Evolutionary conservation across 2,888 invertebrate genomes (phyloP), one percentile per base, ranked within the genome.

Genomic region (Drosophila limbata): DNA sequence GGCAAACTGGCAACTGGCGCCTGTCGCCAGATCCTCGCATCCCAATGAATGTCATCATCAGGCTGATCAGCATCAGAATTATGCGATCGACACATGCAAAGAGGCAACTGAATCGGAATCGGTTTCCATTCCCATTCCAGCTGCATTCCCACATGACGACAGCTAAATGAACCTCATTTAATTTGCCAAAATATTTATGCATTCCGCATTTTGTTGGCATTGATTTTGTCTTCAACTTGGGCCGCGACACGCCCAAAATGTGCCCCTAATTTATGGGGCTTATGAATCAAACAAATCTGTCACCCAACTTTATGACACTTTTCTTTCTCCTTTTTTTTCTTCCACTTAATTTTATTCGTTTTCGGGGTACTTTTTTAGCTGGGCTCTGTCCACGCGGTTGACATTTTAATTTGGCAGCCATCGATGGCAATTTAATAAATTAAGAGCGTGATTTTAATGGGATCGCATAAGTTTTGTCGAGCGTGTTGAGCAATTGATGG

Each of bases 331-430:
- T 44, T 28, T 42, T 45, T 52, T 6, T 31, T 17, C 25, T 4
- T 35, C 35, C 66, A 35, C 37, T 31, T 33, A 25, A 8, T 9
- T 21, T 17, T 31, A 28, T 40, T 56, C 6, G 33, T 35, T 33
- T 35, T n/a, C n/a, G 35, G 44, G 31, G 33, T 10, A 2, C 9
- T 53, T 53, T 56, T 68, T 60, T 19, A 25, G 40, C 48, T 50
- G 47, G 45, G 15, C 10, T 40, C 28, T 75, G 75, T 73, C 66
- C 57, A 59, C 73, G 77, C 65, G 63, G 78, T 73, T 88, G 87
- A 86, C 89, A 86, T 87, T 88, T 86, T 88, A 88, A 86, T 86
- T 85, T 88, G 84, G 80, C 85, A 88, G 88, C 67, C 75, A 88
- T 88, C 88, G 83, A 88, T 82, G 85, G 62, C 77, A 82, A 73